Evolutionary conservation across 2,113 vertebrate species (phyloP), one percentile per base, ranked within the genome.

Genomic region (Ammodytes marinus): DNA sequence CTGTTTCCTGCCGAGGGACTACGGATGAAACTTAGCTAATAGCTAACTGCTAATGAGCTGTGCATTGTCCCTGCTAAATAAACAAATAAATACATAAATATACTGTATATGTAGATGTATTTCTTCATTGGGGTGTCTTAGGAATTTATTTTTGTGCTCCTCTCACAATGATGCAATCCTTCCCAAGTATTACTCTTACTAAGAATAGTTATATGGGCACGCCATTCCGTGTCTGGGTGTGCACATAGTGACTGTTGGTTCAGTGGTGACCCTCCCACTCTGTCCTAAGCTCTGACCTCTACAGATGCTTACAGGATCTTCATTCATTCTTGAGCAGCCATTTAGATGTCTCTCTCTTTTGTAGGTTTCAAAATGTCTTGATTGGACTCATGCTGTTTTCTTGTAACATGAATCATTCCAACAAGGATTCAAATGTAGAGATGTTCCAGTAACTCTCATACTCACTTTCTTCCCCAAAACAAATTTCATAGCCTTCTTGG

Each of bases 121-220:
- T 14, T n/a, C 2, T n/a, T 52, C 12, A 47, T 11, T 17, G 59
- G 19, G 13, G 27, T 27, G 27, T 57, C 42, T 47, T 46, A 14
- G 5, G 27, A 13, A 35, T 58, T 39, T 55, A 43, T 57, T 76
- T 84, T 61, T 57, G 11, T 13, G 2, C 12, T 75, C 35, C 9
- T 9, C 9, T 47, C 11, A n/a, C 9, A 47, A 63, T 89, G 74
- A 89, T 7, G 42, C 72, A 87, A 79, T 52, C 40, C 37, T 27
- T 64, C 4, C 58, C 17, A 11, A 45, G 11, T 58, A 10, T 80
- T 77, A 8, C 57, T 52, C 9, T 8, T 15, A 8, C 13, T 52
- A 53, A 14, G 58, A 57, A 73, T 57, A 67, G 46, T n/a, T 65
- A 1, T 42, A 50, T 67, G 37, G 14, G 19, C 4, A 10, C 8